Base-by-base conservation (phyloP, 2,797 vertebrate genomes). In the Melanotaenia maccullochi region DNA sequence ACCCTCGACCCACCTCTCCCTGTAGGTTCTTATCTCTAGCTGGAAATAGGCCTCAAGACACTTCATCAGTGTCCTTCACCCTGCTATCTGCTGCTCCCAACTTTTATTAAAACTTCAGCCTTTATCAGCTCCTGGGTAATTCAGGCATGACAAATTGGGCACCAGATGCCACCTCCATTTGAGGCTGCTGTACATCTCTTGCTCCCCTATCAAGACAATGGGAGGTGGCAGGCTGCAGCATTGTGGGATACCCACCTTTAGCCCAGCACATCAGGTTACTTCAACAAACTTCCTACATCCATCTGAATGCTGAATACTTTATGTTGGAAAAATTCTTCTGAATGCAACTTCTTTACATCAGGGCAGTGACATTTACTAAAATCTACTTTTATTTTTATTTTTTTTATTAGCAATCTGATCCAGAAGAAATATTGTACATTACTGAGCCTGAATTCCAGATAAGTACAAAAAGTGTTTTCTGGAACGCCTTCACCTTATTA, bases 31-130 rank as follows among this genome's bases (percentile, higher is more conserved):
- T 95, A 95, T 95, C 94, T 94, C 84, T 68, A 80, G 91, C 87
- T 92, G 91, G 93, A 94, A 94, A 95, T 93, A 93, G 92, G 92
- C 92, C 94, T 93, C 92, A 79, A 93, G 93, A 94, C 94, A 94
- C 93, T 94, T 95, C 93, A 94, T 95, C 94, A 95, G 94, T 94
- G 94, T 94, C 94, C 94, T 95, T 94, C 94, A 94, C 85, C 90
- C 87, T 87, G 91, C 93, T 94, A 95, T 95, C 93, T 93, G 84
- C 92, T 91, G 90, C 90, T 92, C 91, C 93, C 93, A 95, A 95
- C 94, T 95, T 95, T 94, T 95, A 95, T 94, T 95, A 95, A 95
- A 95, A 95, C 94, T 95, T 95, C 94, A 94, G 93, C 92, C 92
- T 93, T 95, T 95, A 95, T 95, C 94, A 93, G 93, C 91, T 93